Base-by-base conservation (phyloP, 2,888 invertebrate genomes). In the Conus canariensis region DNA sequence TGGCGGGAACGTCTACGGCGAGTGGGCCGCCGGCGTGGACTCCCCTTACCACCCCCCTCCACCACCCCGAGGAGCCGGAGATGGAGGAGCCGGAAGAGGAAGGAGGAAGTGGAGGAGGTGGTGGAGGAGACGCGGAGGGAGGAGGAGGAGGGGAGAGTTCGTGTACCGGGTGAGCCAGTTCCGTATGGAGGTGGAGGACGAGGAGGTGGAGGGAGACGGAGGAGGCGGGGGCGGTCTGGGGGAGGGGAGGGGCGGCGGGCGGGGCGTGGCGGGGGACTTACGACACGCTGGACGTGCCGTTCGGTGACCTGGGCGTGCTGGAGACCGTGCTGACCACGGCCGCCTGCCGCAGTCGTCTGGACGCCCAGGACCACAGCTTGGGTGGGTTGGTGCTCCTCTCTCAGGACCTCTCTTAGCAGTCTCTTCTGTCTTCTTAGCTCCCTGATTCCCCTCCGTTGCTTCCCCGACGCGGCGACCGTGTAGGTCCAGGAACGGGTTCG, bases 301-400 rank as follows among this genome's bases (percentile, higher is more conserved):
- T 86, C 45, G 86, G 85, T 16, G 86, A 86, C 67, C 86, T 86
- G 60, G 85, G 67, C 86, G 6, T 86, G 64, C 85, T 86, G 64
- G 86, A 86, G 86, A 67, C 14, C 30, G 60, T 86, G 86, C 22
- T 86, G 12, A 64, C 86, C 12, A 14, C 86, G 1, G 86, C 64
- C 4, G 86, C 67, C 14, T 86, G 86, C 30, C 85, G 25, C 14
- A 25, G 85, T 25, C 12, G 60, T 74, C n/a, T 70, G 70, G 22
- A 22, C n/a, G 85, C 10, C 9, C 59, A 85, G 85, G n/a, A 85
- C 19, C 56, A 85, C 85, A 60, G 85, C 25, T 9, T 60, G 59
- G 86, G 86, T 85, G 85, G 60, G 85, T 85, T 8, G 14, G 12
- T 80, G 80, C 14, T 80, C 45, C 45, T 80, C 80, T 25, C 14